A percentile compares a stretch with the other conserved stretches of the same genome.
Evolutionary conservation across 2,113 vertebrate genomes (phyloP).

Genomic region (Choloepus hoffmanni): DNA sequence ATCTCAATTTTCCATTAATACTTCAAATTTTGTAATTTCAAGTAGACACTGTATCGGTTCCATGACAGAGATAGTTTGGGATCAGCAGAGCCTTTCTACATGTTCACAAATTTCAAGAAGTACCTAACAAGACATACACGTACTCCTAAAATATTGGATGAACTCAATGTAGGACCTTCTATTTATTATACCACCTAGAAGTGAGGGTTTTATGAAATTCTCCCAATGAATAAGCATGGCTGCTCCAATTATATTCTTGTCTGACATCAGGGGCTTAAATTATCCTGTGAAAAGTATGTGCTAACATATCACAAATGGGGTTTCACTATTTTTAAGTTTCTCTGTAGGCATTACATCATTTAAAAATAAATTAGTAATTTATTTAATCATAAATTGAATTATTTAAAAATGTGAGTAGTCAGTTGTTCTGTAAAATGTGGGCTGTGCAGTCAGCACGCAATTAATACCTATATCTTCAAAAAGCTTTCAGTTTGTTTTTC

Average conservation of each 20-base stretch:
- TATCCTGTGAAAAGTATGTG: neutral
- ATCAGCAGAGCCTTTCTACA: neutral
- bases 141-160: neutral
- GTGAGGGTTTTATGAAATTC: neutral
- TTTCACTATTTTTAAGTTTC: slow-evolving; percentile 19
- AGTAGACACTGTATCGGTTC: neutral
- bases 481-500: neutral
- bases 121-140: neutral
- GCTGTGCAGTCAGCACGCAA: neutral
- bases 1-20: neutral
- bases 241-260: neutral
- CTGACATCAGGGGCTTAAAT: neutral
- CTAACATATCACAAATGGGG: neutral
- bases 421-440: neutral
- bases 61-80: neutral
- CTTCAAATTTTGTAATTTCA: slow-evolving; percentile 5
- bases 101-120: neutral
- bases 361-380: slow-evolving; percentile 51
- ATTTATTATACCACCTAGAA: neutral
- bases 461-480: neutral
- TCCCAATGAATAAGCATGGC: neutral
- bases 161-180: neutral
- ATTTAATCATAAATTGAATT: slow-evolving; percentile 46
- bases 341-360: neutral
- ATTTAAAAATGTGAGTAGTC: slow-evolving; percentile 23